Evolutionary conservation across 1,140 invertebrate species (phyloP).

Genomic region (Aphelinus atriplicis): DNA sequence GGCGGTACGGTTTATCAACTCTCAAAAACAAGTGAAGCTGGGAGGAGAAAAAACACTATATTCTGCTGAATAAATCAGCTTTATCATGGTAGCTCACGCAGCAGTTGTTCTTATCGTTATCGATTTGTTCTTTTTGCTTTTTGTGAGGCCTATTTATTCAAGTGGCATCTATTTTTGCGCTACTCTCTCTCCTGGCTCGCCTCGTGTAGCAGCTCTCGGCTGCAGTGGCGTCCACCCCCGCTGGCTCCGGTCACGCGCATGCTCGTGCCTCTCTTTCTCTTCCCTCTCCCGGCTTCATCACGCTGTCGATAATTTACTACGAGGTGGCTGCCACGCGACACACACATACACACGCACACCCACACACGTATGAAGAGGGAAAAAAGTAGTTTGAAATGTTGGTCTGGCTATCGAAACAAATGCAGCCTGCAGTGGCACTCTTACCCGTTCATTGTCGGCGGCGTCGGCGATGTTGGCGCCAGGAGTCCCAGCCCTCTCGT

Average conservation of each 20-base stretch:
- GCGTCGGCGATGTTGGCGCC: neutral
- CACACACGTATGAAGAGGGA: too few relatives aligned
- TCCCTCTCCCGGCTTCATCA: neutral
- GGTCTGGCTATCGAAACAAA: slow-evolving; percentile 8
- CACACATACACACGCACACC: too few relatives aligned
- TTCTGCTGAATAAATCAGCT: too few relatives aligned
- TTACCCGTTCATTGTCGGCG: slow-evolving; percentile 41
- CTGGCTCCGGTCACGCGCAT: neutral
- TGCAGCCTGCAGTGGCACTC: neutral
- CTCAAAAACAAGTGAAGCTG: too few relatives aligned
- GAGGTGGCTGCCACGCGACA: too few relatives aligned
- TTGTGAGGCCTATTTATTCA: neutral
- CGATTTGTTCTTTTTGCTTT: slow-evolving; percentile 4
- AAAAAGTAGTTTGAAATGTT: too few relatives aligned
- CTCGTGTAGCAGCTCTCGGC: too few relatives aligned
- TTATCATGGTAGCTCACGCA: neutral
- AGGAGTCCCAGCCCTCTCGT: neutral
- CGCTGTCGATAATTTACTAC: slow-evolving; percentile 11
- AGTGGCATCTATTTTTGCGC: neutral
- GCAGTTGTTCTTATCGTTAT: neutral
- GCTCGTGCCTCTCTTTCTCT: neutral
- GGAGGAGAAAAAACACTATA: too few relatives aligned
- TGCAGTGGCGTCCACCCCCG: too few relatives aligned
- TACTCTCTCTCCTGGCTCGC: neutral
- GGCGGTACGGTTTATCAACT: too few relatives aligned